phyloP scores from a whole-genome alignment of 2,888 invertebrate species.

The Spodoptera picta region DNA sequence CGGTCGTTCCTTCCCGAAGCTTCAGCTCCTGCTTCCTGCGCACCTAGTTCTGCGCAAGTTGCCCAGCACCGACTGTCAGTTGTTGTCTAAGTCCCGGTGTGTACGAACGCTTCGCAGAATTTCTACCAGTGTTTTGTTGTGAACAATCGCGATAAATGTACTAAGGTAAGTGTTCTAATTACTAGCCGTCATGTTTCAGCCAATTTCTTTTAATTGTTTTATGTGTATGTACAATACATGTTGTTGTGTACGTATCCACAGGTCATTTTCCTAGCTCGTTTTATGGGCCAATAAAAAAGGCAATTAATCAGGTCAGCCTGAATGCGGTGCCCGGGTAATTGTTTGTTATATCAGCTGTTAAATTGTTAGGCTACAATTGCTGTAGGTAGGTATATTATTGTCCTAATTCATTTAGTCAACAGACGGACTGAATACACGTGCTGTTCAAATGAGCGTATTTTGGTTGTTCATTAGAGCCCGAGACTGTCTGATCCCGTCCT shows the following conservation, averaged over 20 bases:
- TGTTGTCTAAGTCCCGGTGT: conserved; percentile 68
- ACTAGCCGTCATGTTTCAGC: conserved; percentile 20
- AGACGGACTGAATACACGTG: not conserved
- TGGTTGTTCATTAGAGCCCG: too few relatives aligned
- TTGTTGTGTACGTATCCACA: not conserved
- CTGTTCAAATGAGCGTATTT: too few relatives aligned
- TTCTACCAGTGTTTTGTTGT: conserved; percentile 72
- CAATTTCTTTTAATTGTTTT: conserved; percentile 2
- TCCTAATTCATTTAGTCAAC: conserved; percentile 1
- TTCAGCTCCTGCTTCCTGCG: conserved; percentile 60
- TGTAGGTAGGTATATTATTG: conserved; percentile 8
- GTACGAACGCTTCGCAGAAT: conserved; percentile 61
- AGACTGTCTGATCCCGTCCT: too few relatives aligned
- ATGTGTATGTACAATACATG: not conserved
- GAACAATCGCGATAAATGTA: conserved; percentile 76
- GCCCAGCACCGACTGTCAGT: conserved; percentile 71
- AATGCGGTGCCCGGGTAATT: conserved; percentile 30
- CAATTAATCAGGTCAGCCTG: conserved; percentile 55
- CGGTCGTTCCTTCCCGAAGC: conserved; percentile 39
- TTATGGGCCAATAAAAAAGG: conserved; percentile 44
- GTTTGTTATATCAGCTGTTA: conserved; percentile 40
- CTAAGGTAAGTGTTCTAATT: conserved; percentile 74
- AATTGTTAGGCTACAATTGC: conserved; percentile 11
- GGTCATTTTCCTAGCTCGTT: conserved; percentile 16
- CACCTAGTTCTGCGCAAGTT: conserved; percentile 62